A percentile compares a stretch with the other conserved stretches of the same genome.
phyloP scores from a whole-genome alignment of 2,888 invertebrate genomes.

The Rhogogaster chlorosoma region DNA sequence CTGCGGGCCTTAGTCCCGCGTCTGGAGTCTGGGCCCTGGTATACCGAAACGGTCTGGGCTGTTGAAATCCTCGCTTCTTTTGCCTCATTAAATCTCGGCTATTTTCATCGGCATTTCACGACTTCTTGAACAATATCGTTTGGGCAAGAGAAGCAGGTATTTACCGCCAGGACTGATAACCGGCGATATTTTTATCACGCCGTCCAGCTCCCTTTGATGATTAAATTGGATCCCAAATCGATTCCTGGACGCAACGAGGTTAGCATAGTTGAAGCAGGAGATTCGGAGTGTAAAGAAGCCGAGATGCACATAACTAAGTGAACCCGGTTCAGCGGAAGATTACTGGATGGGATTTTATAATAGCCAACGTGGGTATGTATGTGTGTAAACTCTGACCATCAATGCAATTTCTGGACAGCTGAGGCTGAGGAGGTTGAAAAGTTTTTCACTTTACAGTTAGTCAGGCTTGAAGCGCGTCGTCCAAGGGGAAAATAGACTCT shows the following conservation, averaged over 20 bases:
- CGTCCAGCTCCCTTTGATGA: neutral
- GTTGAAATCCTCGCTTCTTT: neutral
- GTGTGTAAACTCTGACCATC: constrained; percentile 11
- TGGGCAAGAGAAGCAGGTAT: neutral
- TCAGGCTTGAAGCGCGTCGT: constrained; percentile 66
- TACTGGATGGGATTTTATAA: constrained; percentile 8
- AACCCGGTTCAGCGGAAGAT: constrained; percentile 1
- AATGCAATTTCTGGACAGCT: constrained; percentile 57
- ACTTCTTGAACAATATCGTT: neutral
- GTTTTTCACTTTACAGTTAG: constrained; percentile 72
- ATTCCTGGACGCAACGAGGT: neutral
- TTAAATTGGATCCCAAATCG: constrained; percentile 14
- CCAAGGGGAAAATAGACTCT: constrained; percentile 41
- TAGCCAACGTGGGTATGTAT: neutral
- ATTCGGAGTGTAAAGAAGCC: neutral
- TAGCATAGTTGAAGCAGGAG: neutral
- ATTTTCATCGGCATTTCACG: neutral
- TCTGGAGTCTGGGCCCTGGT: neutral
- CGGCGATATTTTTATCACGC: neutral
- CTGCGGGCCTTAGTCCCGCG: constrained; percentile 52
- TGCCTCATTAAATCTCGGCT: neutral
- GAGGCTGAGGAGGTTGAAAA: constrained; percentile 60
- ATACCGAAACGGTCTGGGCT: neutral
- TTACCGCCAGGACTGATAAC: neutral
- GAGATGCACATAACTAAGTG: neutral